Conservation (phyloP, 2,888 invertebrate genomes). For the Trachelus iudaicus region DNA sequence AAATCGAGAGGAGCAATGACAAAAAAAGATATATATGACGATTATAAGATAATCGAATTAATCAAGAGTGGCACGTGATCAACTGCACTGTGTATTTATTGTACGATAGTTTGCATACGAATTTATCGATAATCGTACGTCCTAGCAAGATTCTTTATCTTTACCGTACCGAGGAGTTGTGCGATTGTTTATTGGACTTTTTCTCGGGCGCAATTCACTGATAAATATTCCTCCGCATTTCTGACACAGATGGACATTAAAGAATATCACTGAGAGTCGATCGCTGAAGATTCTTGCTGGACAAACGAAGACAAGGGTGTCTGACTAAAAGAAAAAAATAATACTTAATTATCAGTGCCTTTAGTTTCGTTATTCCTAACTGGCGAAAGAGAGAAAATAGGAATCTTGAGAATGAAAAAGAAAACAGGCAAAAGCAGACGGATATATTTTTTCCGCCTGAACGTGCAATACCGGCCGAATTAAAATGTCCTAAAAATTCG, state of each 20-base stretch:
- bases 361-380: background rate
- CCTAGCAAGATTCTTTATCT: background rate
- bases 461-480: background rate
- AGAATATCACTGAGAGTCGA: background rate
- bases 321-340: background rate
- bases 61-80: background rate
- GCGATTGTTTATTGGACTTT: background rate
- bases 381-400: background rate
- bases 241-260: background rate
- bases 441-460: background rate
- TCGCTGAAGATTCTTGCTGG: background rate
- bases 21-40: background rate
- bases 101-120: background rate
- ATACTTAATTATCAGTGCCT: background rate
- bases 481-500: background rate
- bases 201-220: background rate
- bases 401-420: background rate
- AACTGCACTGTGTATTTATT: background rate
- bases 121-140: too few relatives aligned
- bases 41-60: background rate
- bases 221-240: background rate
- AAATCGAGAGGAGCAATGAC: background rate
- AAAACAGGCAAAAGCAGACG: background rate
- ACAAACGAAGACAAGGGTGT: background rate
- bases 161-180: background rate